Evolutionary conservation across 1,140 invertebrate genomes (phyloP), one percentile per base, ranked within the genome.

Genomic region (Aphidius gifuensis): DNA sequence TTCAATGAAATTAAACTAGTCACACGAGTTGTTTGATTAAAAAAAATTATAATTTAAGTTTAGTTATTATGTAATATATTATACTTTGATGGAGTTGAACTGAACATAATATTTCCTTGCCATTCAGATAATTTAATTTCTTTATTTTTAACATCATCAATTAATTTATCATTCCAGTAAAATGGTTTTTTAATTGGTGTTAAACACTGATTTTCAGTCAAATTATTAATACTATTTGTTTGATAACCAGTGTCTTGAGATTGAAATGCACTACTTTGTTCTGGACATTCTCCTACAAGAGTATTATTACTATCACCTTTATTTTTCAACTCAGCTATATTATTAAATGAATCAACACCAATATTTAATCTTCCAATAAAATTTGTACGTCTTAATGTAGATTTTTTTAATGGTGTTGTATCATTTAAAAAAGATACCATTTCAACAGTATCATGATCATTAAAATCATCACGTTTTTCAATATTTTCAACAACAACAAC

Each of bases 191-290:
- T 73, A 4, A 65, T 55, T 0, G 73, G 65, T 21, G 61, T 67
- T 46, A 56, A 63, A 60, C 60, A 71, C 11, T 60, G 71, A 58
- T 65, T 76, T 38, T 76, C 72, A 8, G 68, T 69, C 47, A 67
- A 73, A 55, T 65, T 76, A 44, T 68, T 77, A 61, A 75, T 76
- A 58, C 71, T 76, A 38, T 69, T 71, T 58, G 79, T 80, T 56
- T 80, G 78, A 66, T 80, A 80, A 32, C 79, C 79, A 44, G 78
- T 77, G 49, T 80, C 79, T 61, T 80, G 76, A 55, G 60, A 53
- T 9, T 70, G 74, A n/a, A 68, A 72, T 44, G 55, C 67, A 61
- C 71, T 72, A 62, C 71, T 73, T 8, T 72, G 72, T 5, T 54
- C 64, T 4, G 66, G 74, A 23, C 44, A 50, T 11, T 50, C 54